These are phyloP conservation scores for Dasyurus viverrinus DNA, from an alignment of 2,113 vertebrate species.

Conservation along the genomic window DNA sequence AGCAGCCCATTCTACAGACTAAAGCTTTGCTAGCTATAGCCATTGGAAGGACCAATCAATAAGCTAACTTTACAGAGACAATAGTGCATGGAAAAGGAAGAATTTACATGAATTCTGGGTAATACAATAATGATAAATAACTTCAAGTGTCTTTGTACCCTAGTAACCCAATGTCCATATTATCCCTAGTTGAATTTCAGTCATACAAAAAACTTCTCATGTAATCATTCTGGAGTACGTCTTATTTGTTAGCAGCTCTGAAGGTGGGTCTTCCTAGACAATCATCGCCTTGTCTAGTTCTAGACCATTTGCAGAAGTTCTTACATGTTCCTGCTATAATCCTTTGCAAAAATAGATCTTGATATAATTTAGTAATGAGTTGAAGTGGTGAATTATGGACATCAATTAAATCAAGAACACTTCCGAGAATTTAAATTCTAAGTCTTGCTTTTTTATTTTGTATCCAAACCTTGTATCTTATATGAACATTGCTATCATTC, in stretches of 20 bases:
- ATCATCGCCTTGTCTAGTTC: too few relatives aligned
- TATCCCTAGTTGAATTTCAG: not conserved
- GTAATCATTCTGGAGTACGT: not conserved
- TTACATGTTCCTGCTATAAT: not conserved
- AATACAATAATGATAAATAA: not conserved
- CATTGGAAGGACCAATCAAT: not conserved
- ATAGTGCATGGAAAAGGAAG: not conserved
- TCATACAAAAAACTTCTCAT: not conserved
- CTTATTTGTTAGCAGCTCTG: not conserved
- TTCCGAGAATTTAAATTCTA: not conserved
- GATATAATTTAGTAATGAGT: not conserved
- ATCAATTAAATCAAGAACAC: not conserved
- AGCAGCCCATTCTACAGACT: too few relatives aligned
- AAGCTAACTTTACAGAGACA: not conserved
- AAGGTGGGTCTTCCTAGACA: not conserved
- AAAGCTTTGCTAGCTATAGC: too few relatives aligned
- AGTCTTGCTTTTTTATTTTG: not conserved
- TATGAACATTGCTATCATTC: not conserved
- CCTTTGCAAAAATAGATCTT: not conserved
- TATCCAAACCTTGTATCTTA: not conserved
- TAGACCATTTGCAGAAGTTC: not conserved
- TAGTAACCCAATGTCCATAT: not conserved
- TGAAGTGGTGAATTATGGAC: not conserved
- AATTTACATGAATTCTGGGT: not conserved
- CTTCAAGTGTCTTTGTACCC: not conserved